These are phyloP conservation scores for Drosophila insularis DNA, from an alignment of 1,140 invertebrate genomes.

Conservation along the genomic window DNA sequence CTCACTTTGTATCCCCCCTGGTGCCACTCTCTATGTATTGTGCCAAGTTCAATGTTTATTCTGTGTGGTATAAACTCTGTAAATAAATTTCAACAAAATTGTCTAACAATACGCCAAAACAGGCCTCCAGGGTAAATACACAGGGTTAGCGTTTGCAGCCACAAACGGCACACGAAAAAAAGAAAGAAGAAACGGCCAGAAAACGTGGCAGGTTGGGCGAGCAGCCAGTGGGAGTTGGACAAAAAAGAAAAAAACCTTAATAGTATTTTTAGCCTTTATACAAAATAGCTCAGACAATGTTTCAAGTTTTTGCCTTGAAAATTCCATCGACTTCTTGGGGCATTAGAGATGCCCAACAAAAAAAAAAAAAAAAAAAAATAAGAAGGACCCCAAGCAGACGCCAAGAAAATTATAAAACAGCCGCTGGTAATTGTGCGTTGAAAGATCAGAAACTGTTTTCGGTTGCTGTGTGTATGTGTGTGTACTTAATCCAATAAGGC, in stretches of 20 bases:
- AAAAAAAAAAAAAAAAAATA: slow-evolving; percentile 24
- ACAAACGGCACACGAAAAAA: background rate
- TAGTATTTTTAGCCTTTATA: slow-evolving; percentile 45
- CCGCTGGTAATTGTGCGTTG: slow-evolving; percentile 76
- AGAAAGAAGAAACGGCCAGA: slow-evolving; percentile 20
- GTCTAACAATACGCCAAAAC: slow-evolving; percentile 76
- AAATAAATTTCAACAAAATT: slow-evolving; percentile 81
- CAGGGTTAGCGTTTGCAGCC: slow-evolving; percentile 44
- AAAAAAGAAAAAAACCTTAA: background rate
- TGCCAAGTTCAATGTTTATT: slow-evolving; percentile 78
- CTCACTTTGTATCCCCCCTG: background rate
- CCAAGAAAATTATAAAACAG: slow-evolving; percentile 69
- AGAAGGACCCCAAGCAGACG: background rate
- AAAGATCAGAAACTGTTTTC: slow-evolving; percentile 60
- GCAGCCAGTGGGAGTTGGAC: background rate
- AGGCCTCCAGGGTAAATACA: slow-evolving; percentile 69
- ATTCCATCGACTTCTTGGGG: slow-evolving; percentile 1
- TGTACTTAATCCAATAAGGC: slow-evolving; percentile 75
- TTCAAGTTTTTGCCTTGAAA: slow-evolving; percentile 3
- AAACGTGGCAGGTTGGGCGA: slow-evolving; percentile 28
- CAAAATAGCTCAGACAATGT: slow-evolving; percentile 15
- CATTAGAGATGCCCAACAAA: slow-evolving; percentile 7
- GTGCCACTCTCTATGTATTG: slow-evolving; percentile 24
- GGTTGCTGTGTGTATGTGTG: slow-evolving; percentile 17
- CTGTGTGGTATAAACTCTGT: slow-evolving; percentile 76